A percentile compares a stretch with the other conserved stretches of the same genome.
Conservation (phyloP, 2,797 vertebrate genomes). For the Salmo trutta region DNA sequence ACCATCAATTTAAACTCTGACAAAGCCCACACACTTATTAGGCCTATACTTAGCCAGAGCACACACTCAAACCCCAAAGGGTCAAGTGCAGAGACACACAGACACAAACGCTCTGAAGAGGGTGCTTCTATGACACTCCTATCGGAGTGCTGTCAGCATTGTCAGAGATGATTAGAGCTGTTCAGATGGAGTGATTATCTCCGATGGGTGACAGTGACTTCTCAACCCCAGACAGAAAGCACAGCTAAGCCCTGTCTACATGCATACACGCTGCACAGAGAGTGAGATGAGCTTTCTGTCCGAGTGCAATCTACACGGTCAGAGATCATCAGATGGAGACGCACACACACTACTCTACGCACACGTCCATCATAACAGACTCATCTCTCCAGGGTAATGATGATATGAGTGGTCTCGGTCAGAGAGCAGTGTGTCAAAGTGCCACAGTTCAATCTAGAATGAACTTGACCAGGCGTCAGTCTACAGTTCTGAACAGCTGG, state of each 20-base stretch:
- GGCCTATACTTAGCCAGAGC: neutral
- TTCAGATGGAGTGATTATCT: constrained; percentile 74
- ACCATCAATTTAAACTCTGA: too few relatives aligned
- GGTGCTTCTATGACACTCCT: neutral
- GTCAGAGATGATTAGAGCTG: constrained; percentile 72
- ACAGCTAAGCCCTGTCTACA: constrained; percentile 72
- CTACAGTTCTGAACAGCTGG: constrained; percentile 47
- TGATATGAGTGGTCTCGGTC: constrained; percentile 75
- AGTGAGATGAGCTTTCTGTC: too few relatives aligned
- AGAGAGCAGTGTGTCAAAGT: constrained; percentile 66
- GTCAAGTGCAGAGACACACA: neutral
- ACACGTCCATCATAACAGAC: neutral
- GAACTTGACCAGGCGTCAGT: constrained; percentile 60
- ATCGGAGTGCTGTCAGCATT: constrained; percentile 51
- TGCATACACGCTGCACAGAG: constrained; percentile 45
- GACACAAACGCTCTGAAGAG: neutral
- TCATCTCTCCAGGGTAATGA: neutral
- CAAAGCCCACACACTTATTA: neutral
- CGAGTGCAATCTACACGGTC: too few relatives aligned
- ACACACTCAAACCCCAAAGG: neutral
- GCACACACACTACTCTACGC: constrained; percentile 24
- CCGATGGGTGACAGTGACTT: constrained; percentile 59
- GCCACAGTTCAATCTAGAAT: constrained; percentile 54
- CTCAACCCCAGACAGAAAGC: constrained; percentile 58
- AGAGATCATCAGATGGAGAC: neutral